A percentile compares a stretch with the other conserved stretches of the same genome.
phyloP scores from a whole-genome alignment of 53 echinoderm and acorn worm genomes.

The Arbacia lixula region DNA sequence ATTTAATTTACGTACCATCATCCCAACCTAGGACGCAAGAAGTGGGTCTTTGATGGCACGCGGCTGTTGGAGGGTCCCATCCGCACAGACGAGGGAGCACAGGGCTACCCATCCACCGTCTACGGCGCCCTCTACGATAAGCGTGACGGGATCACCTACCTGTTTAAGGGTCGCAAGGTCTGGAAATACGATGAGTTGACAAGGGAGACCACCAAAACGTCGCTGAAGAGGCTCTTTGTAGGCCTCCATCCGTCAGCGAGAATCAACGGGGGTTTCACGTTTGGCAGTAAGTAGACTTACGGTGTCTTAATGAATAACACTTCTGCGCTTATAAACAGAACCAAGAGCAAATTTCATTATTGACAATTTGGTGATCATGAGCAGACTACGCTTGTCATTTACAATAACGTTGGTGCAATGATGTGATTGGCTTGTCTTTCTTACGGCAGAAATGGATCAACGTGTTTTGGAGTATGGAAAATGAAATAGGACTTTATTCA shows the following conservation, averaged over 20 bases:
- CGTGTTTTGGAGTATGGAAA: no score
- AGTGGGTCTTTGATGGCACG: conserved; percentile 65
- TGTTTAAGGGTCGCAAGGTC: conserved; percentile 72
- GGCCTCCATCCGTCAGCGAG: conserved; percentile 52
- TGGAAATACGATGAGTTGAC: conserved; percentile 62
- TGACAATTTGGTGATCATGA: no score
- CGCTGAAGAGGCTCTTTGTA: conserved; percentile 35
- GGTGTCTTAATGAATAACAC: neutral
- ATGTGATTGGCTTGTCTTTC: no score
- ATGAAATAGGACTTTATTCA: no score
- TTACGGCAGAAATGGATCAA: no score
- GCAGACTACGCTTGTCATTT: no score
- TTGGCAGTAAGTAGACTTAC: conserved; percentile 11
- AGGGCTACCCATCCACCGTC: conserved; percentile 46
- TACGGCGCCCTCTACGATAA: conserved; percentile 63
- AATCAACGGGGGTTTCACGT: conserved; percentile 54
- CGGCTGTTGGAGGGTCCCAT: conserved; percentile 2
- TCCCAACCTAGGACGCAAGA: conserved; percentile 59
- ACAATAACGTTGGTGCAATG: no score
- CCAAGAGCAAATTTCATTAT: no score
- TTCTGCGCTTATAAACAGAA: no score
- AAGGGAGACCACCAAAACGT: neutral
- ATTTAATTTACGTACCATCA: no score
- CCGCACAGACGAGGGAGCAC: conserved; percentile 1
- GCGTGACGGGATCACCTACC: conserved; percentile 49